Conservation (phyloP, 2,888 invertebrate genomes). For the Heliconius ismenius region DNA sequence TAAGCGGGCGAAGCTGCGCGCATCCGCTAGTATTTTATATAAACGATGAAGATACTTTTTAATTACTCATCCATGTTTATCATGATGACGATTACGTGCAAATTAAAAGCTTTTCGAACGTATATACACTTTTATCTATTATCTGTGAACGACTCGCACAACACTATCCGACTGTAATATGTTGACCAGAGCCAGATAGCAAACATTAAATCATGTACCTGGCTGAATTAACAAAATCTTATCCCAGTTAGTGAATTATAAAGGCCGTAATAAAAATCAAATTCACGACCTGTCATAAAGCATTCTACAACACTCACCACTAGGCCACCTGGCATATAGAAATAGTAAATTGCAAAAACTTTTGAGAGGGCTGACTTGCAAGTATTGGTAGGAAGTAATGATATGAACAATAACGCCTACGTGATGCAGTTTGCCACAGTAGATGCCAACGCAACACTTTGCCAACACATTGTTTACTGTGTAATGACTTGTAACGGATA, state of each 20-base stretch:
- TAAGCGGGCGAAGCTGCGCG: no score
- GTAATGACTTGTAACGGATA: slow-evolving; percentile 42
- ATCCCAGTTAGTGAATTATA: no score
- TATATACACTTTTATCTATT: neutral
- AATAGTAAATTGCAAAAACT: slow-evolving; percentile 6
- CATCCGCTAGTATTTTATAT: neutral
- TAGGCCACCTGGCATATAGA: neutral
- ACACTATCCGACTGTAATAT: neutral
- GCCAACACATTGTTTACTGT: slow-evolving; percentile 39
- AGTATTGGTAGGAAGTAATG: slow-evolving; percentile 43
- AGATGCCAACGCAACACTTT: slow-evolving; percentile 40
- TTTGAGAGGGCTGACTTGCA: slow-evolving; percentile 34
- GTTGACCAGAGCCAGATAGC: no score
- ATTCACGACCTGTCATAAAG: neutral
- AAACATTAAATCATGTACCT: no score
- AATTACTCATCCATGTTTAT: neutral
- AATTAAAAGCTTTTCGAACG: neutral
- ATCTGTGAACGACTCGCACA: neutral
- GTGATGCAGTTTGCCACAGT: slow-evolving; percentile 32
- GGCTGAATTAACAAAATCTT: no score
- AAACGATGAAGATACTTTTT: neutral
- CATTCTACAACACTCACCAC: neutral
- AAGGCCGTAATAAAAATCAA: neutral
- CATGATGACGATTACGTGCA: neutral
- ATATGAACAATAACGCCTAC: slow-evolving; percentile 45